Evolutionary conservation across 1,140 invertebrate genomes (phyloP), one percentile per base, ranked within the genome.

Genomic region (Sipha flava): DNA sequence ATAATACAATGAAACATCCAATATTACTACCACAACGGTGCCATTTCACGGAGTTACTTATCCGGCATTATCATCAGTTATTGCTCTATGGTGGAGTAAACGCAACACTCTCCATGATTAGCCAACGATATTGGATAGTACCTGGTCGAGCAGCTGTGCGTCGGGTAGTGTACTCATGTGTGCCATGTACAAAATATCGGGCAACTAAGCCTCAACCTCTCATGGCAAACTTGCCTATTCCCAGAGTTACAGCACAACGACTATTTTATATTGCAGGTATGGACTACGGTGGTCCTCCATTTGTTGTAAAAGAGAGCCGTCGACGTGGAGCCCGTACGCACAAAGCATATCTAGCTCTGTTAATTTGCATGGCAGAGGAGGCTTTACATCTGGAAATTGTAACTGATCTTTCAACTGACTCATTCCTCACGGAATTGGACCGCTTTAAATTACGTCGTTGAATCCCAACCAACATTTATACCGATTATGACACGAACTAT

Each of bases 301-400:
- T 88, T 34, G 21, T 81, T 0, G 81, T 86, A 9, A 86, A 84
- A 82, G 79, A 80, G 6, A 75, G 79, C 26, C 81, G 80, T 29
- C 72, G 82, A 18, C 80, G 83, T 23, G 43, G 43, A 18, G 26
- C 26, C 1, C 14, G 40, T 6, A 73, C 62, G 18, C 23, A 82
- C 5, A 88, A 88, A 79, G 83, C 81, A 2, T 88, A 87, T 80
- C 64, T 87, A 10, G 83, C 82, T 21, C 2, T 88, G 5, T 88
- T 87, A 77, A 83, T 87, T 7, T 88, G 86, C 73, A 84, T 87
- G 21, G 54, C 81, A 3, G 85, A 85, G 1, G 84, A 83, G 54
- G 87, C 85, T 3, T 79, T 87, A 26, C 86, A 87, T 80, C 80
- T 88, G 14, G 86, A 88, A 81, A 26, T 86, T 0, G 85, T 87